phyloP scores from a whole-genome alignment of 2,797 vertebrate species.

The Sciaenops ocellatus region DNA sequence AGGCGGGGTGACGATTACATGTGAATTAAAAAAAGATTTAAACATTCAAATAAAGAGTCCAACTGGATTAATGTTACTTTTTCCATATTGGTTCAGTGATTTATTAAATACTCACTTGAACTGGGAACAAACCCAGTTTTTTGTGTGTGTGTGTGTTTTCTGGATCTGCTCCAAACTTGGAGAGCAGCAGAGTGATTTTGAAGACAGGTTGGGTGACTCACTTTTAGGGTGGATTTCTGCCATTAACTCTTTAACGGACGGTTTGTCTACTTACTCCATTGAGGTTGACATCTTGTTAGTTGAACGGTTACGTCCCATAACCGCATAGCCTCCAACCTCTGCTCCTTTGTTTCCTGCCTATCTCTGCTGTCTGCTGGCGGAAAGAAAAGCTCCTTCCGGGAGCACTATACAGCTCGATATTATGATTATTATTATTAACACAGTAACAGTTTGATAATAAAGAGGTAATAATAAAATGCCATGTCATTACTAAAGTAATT shows the following conservation, averaged over 20 bases:
- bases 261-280: background rate
- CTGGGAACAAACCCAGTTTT: constrained; percentile 39
- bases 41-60: constrained; percentile 43
- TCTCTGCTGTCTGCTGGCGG: background rate
- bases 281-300: too few species aligned
- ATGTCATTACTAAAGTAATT: too few species aligned
- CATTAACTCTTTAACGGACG: constrained; percentile 8
- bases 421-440: too few species aligned
- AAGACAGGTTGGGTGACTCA: constrained; percentile 41
- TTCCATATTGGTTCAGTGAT: constrained; percentile 27
- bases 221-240: constrained; percentile 35
- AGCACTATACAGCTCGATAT: too few species aligned
- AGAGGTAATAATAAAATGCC: too few species aligned
- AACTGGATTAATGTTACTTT: constrained; percentile 26
- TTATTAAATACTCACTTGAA: constrained; percentile 42
- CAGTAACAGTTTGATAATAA: too few species aligned
- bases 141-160: constrained; percentile 42
- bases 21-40: constrained; percentile 32
- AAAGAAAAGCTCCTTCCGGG: too few species aligned
- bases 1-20: constrained; percentile 34
- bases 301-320: too few species aligned
- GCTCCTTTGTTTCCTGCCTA: background rate
- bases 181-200: constrained; percentile 39
- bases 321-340: background rate
- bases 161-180: constrained; percentile 26